These are phyloP conservation scores for Halcyon badia DNA, from an alignment of 2,797 vertebrate species.

Conservation along the genomic window DNA sequence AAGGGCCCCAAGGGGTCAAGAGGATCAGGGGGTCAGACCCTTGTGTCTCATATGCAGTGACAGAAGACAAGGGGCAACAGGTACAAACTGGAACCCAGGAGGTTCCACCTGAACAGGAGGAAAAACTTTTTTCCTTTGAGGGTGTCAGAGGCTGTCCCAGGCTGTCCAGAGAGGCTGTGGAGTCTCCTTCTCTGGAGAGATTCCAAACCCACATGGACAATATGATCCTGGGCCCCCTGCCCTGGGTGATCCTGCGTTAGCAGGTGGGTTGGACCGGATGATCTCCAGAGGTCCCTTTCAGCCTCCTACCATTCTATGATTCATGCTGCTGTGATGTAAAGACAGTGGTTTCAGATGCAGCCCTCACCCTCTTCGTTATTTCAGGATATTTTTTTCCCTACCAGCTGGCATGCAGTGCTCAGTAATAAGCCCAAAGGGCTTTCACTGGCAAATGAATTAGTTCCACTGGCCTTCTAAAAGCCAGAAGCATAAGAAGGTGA, in stretches of 20 bases:
- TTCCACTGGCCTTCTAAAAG: background rate
- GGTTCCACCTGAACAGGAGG: too few species aligned
- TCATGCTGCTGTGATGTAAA: background rate
- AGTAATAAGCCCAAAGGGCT: background rate
- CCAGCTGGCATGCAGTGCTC: background rate
- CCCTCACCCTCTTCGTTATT: background rate
- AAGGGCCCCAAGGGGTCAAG: background rate
- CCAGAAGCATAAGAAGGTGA: accelerated
- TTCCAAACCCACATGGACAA: background rate
- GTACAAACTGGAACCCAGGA: too few species aligned
- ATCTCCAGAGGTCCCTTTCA: background rate
- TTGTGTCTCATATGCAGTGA: too few species aligned
- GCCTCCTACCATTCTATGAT: background rate
- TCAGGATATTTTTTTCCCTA: background rate
- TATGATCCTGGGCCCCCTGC: background rate
- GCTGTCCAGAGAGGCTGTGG: background rate
- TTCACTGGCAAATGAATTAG: background rate
- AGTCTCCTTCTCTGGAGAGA: background rate
- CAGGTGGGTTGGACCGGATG: background rate
- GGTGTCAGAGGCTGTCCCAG: background rate
- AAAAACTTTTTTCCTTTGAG: background rate
- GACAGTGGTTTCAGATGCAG: accelerated
- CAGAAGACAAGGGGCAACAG: too few species aligned
- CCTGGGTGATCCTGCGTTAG: background rate
- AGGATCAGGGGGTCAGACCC: background rate